These are phyloP conservation scores for Pluvianellus socialis DNA, from an alignment of 2,113 vertebrate genomes.

Conservation along the genomic window DNA sequence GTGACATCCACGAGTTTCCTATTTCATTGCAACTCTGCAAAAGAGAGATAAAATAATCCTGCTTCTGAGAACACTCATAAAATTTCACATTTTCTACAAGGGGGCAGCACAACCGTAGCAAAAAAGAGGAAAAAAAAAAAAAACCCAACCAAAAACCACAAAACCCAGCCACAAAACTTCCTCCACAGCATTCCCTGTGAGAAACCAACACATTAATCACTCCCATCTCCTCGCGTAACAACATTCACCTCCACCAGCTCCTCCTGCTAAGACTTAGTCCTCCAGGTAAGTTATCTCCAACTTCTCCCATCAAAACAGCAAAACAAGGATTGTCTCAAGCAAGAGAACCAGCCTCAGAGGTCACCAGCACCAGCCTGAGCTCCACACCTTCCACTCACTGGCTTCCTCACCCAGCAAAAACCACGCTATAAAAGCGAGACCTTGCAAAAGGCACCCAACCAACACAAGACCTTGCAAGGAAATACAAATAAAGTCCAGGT, in stretches of 20 bases:
- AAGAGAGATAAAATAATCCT: not conserved
- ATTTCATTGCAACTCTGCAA: not conserved
- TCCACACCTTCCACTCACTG: not conserved
- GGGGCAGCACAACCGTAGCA: not conserved
- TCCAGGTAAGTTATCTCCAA: not conserved
- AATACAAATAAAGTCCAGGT: rapidly evolving
- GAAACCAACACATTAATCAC: not conserved
- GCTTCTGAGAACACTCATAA: not conserved
- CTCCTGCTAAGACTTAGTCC: not conserved
- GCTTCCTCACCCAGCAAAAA: not conserved
- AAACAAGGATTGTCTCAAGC: not conserved
- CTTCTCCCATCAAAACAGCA: not conserved
- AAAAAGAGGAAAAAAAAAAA: not conserved
- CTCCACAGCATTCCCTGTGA: not conserved
- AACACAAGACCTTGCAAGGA: not conserved
- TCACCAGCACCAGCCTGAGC: not conserved
- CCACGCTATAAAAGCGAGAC: rapidly evolving
- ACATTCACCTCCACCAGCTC: not conserved
- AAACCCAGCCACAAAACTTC: not conserved
- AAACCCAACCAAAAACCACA: not conserved
- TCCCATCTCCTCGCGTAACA: not conserved
- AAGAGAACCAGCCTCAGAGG: not conserved
- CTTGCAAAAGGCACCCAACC: not conserved
- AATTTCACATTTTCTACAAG: slow-evolving; percentile 3
- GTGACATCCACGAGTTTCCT: not conserved